Conservation (phyloP, 1,140 invertebrate genomes). For the Hycleus phaleratus region DNA sequence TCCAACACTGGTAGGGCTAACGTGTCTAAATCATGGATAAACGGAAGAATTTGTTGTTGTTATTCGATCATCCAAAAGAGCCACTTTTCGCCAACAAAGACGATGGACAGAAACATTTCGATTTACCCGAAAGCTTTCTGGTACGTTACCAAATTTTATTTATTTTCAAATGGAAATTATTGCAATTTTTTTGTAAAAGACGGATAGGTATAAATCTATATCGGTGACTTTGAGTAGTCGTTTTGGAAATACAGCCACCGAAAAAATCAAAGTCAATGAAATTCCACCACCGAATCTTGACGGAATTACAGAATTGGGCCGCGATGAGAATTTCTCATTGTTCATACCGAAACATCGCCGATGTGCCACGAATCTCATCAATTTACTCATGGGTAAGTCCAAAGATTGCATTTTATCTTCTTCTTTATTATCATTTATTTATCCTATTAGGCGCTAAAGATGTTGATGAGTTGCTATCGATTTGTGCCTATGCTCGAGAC, state of each 20-base stretch:
- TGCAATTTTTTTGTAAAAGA: slow-evolving; percentile 15
- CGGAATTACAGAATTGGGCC: slow-evolving; percentile 55
- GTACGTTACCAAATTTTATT: slow-evolving; percentile 21
- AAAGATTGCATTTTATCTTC: no score
- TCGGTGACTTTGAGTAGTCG: slow-evolving; percentile 33
- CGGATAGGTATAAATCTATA: slow-evolving; percentile 53
- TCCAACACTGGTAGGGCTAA: no score
- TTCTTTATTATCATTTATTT: no score
- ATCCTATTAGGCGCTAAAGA: slow-evolving; percentile 47
- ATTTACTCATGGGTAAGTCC: slow-evolving; percentile 53
- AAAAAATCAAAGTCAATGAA: slow-evolving; percentile 51
- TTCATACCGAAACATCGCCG: slow-evolving; percentile 64
- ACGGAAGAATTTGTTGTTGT: slow-evolving; percentile 36
- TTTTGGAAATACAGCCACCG: slow-evolving; percentile 48
- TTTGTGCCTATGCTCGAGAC: slow-evolving; percentile 63
- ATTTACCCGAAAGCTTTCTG: slow-evolving; percentile 51
- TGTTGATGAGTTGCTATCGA: slow-evolving; percentile 60
- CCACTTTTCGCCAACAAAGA: slow-evolving; percentile 66
- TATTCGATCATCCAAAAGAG: slow-evolving; percentile 67
- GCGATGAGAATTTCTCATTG: slow-evolving; percentile 64
- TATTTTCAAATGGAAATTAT: slow-evolving; percentile 10
- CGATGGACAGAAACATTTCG: slow-evolving; percentile 50
- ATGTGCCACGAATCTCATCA: slow-evolving; percentile 60
- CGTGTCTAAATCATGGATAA: slow-evolving; percentile 39
- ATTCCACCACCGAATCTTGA: slow-evolving; percentile 62